Base-by-base conservation (phyloP, 2,888 invertebrate genomes). In the Temnothorax rugatulus region DNA sequence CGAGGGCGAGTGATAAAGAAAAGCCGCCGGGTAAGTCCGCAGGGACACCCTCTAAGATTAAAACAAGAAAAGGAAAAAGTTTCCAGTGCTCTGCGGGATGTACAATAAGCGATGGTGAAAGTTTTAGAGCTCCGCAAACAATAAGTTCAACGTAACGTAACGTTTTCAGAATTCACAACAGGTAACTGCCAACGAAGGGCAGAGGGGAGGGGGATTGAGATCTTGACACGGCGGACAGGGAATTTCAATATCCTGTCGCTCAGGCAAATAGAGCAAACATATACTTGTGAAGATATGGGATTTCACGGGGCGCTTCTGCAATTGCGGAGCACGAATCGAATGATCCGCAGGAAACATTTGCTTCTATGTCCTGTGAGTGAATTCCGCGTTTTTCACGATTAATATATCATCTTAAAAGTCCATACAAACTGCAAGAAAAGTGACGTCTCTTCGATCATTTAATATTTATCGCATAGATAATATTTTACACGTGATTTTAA, bases 231-330 rank as follows among this genome's bases (percentile, higher is more conserved):
- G 21, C 34, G 52, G 54, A 68, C 54, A 54, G 44, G 57, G 29
- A 34, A 57, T 68, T 79, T 79, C 69, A 63, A 69, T 79, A 79
- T 68, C 69, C 79, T 59, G 54, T 69, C 77, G 57, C 25, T 44
- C 69, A 63, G 54, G 57, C 44, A 69, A 76, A 76, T 52, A 38
- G 50, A 76, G 50, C 21, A 52, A 74, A 38, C 38, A 25, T 50
- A 57, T 29, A 25, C 50, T 34, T n/a, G 38, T 25, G 34, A 38
- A 21, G 25, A 38, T 75, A 76, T 63, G 50, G 63, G 13, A 59
- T 41, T 64, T 74, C 74, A 59, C 44, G 13, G 13, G 50, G 18
- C 1, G 2, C 34, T 38, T 76, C 18, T 18, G 63, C 63, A 52
- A 7, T 9, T 18, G 64, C 63, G 38, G 21, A 21, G 21, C 15